Evolutionary conservation across 2,888 invertebrate genomes (phyloP), one percentile per base, ranked within the genome.

Genomic region (Netelia fuscicornis): DNA sequence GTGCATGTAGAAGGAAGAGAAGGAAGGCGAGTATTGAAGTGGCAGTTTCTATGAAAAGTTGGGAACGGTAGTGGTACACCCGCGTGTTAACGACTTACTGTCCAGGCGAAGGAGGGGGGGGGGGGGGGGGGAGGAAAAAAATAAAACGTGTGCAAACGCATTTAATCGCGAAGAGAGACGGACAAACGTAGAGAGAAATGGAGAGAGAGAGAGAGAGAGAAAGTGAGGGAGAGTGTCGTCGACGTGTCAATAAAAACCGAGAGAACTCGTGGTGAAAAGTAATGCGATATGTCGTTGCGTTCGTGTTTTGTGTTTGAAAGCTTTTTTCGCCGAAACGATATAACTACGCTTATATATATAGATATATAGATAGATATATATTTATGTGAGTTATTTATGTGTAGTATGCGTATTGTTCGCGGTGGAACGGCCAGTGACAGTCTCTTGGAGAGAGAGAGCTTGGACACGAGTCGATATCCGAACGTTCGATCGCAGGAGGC

Each of bases 241-340:
- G 67, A 81, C 58, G 74, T 67, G 74, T 67, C 67, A 81, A 81
- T 75, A 67, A 5, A 81, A 71, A 68, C 37, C 52, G 17, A 17
- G 81, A 67, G 67, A 60, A 67, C 56, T 52, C 52, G 11, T 20
- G 64, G 54, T 20, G 30, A 23, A 60, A 74, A 81, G 30, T 72
- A 65, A 54, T 37, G 52, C n/a, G 42, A 72, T 80, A 17, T 1
- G 6, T 13, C 11, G 62, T 17, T 17, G 13, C 54, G 17, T 54
- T 54, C 54, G 54, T 54, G 54, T 13, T 11, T 11, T 75, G 42
- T 68, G 30, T 20, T 20, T 48, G 56, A 77, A 58, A 67, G 48
- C 23, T 13, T 79, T 79, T 64, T 79, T 78, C 62, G 37, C 75
- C 54, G 81, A 74, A 42, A 60, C 68, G 75, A 56, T 56, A 65